phyloP scores from a whole-genome alignment of 2,797 vertebrate genomes.

The Sciurus carolinensis region DNA sequence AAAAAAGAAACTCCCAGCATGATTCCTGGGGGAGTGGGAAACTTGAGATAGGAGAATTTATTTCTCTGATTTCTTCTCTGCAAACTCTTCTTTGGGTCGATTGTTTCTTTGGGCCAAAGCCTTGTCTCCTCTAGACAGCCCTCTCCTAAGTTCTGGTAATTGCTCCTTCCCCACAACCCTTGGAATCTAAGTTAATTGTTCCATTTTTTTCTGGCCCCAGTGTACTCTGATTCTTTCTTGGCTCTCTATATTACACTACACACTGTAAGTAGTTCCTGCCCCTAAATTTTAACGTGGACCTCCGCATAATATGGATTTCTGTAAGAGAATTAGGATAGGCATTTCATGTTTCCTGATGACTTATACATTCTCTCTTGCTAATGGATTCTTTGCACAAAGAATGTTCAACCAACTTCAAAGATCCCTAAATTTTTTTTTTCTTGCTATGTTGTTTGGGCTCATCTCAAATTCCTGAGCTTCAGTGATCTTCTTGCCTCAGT shows the following conservation, averaged over 20 bases:
- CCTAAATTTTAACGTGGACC: neutral
- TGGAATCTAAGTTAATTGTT: constrained; percentile 24
- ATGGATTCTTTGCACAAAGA: constrained; percentile 28
- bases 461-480: too few species aligned
- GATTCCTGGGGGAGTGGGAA: neutral
- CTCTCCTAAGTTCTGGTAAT: neutral
- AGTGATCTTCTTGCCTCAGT: too few species aligned
- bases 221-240: neutral
- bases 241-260: neutral
- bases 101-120: constrained; percentile 52
- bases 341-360: constrained; percentile 52
- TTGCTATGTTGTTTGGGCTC: neutral
- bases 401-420: neutral
- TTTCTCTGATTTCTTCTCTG: constrained; percentile 24
- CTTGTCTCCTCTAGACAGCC: neutral
- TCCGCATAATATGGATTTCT: neutral
- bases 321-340: neutral
- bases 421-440: constrained; percentile 28
- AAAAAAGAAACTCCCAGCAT: neutral
- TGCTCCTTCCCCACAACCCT: neutral
- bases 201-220: neutral
- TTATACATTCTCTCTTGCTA: neutral
- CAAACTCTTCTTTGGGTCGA: neutral
- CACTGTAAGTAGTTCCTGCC: neutral
- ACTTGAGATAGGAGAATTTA: neutral